Percentiles rank a stretch among this genome's conserved stretches.
These are phyloP conservation scores for Dicyrtoma fusca DNA, from an alignment of 2,888 invertebrate genomes.

Conservation along the genomic window DNA sequence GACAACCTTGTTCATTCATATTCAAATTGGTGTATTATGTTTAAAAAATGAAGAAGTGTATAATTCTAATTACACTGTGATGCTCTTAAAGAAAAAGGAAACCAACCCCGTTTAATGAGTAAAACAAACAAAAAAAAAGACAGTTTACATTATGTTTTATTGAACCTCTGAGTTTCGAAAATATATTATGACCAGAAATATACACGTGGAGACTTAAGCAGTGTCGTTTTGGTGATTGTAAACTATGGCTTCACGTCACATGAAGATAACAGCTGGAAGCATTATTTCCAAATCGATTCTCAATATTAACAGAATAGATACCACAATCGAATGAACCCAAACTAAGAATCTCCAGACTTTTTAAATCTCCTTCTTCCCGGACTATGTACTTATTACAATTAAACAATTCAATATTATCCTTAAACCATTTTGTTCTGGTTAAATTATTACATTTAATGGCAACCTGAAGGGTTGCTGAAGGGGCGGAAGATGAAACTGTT, in stretches of 20 bases:
- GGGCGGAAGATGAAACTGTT: slow-evolving; percentile 2
- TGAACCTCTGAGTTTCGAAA: slow-evolving; percentile 16
- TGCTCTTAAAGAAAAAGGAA: not conserved
- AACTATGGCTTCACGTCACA: slow-evolving; percentile 11
- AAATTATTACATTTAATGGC: slow-evolving; percentile 33
- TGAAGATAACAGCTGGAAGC: slow-evolving; percentile 32
- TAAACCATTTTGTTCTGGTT: slow-evolving; percentile 34
- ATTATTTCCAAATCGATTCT: slow-evolving; percentile 26
- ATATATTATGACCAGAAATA: slow-evolving; percentile 20
- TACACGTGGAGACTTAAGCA: not conserved
- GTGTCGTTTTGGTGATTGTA: not conserved
- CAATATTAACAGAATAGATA: slow-evolving; percentile 36
- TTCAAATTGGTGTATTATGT: too few species aligned
- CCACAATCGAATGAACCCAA: slow-evolving; percentile 33
- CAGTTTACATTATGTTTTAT: slow-evolving; percentile 8
- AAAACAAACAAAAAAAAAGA: too few species aligned
- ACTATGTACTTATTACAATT: slow-evolving; percentile 36
- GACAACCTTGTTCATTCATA: too few species aligned
- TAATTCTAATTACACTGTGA: too few species aligned
- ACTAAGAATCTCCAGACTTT: slow-evolving; percentile 31
- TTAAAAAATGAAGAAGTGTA: too few species aligned
- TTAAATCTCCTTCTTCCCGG: slow-evolving; percentile 35
- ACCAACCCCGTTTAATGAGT: not conserved
- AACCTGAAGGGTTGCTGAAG: slow-evolving; percentile 17
- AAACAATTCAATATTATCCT: slow-evolving; percentile 26